A percentile compares a stretch with the other conserved stretches of the same genome.
These are phyloP conservation scores for Alces alces DNA, from an alignment of 2,113 vertebrate species.

Conservation along the genomic window DNA sequence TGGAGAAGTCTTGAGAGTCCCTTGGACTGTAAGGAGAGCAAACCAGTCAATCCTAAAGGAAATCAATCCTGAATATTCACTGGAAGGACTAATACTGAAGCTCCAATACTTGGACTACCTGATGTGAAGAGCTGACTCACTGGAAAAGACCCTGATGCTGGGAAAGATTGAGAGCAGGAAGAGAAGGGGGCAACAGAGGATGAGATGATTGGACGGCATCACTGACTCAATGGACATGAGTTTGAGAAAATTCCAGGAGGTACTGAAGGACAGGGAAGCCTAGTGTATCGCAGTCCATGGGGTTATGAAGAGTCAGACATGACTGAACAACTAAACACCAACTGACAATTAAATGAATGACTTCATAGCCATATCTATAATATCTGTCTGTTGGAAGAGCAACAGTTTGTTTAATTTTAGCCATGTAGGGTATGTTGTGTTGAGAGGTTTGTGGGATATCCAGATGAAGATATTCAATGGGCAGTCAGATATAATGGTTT, in stretches of 20 bases:
- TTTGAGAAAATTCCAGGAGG: background rate
- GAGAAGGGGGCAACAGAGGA: background rate
- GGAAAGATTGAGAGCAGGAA: background rate
- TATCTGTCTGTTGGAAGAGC: background rate
- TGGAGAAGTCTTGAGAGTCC: background rate
- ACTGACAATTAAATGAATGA: constrained; percentile 10
- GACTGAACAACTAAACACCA: background rate
- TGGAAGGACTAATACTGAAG: background rate
- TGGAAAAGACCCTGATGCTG: background rate
- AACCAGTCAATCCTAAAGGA: background rate
- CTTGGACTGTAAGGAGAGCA: background rate
- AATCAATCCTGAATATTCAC: background rate
- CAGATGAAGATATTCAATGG: background rate
- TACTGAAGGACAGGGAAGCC: background rate
- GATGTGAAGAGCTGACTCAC: background rate
- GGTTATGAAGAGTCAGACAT: background rate
- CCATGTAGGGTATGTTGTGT: background rate
- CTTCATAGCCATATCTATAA: background rate
- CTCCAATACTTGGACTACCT: background rate
- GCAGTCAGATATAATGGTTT: background rate
- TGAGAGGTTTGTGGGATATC: background rate
- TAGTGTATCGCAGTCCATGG: background rate
- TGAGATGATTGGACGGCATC: background rate
- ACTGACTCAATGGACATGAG: background rate
- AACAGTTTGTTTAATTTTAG: background rate